Conservation (phyloP, 2,888 invertebrate species). For the Caenorhabditis sinica region DNA sequence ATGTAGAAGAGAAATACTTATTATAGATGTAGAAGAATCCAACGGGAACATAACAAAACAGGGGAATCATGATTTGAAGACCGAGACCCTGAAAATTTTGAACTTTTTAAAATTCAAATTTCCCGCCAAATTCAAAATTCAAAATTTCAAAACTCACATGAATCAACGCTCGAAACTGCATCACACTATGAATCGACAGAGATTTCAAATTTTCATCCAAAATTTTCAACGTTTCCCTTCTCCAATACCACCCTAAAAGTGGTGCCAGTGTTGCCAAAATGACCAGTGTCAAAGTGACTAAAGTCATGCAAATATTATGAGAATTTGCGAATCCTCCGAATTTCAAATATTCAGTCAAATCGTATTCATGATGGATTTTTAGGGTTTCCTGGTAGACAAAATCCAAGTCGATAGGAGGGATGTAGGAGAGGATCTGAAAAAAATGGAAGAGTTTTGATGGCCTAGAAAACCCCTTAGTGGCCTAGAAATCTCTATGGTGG, state of each 20-base stretch:
- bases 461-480: background rate
- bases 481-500: background rate
- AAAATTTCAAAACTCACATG: constrained; percentile 34
- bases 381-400: constrained; percentile 48
- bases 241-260: constrained; percentile 36
- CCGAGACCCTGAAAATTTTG: constrained; percentile 36
- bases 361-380: constrained; percentile 43
- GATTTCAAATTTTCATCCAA: constrained; percentile 22
- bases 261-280: constrained; percentile 1
- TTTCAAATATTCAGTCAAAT: constrained; percentile 31
- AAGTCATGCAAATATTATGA: constrained; percentile 37
- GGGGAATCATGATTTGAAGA: constrained; percentile 41
- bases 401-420: constrained; percentile 38
- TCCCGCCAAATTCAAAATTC: too few relatives aligned
- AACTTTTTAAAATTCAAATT: too few relatives aligned
- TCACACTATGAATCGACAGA: constrained; percentile 11
- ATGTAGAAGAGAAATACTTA: constrained; percentile 48
- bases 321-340: constrained; percentile 61
- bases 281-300: constrained; percentile 19
- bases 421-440: constrained; percentile 55
- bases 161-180: constrained; percentile 41
- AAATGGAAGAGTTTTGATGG: background rate
- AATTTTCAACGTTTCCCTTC: constrained; percentile 37
- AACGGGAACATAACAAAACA: constrained; percentile 47
- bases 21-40: constrained; percentile 44